Conservation (phyloP, 2,797 vertebrate species). For the Paramormyrops hopkinsi region DNA sequence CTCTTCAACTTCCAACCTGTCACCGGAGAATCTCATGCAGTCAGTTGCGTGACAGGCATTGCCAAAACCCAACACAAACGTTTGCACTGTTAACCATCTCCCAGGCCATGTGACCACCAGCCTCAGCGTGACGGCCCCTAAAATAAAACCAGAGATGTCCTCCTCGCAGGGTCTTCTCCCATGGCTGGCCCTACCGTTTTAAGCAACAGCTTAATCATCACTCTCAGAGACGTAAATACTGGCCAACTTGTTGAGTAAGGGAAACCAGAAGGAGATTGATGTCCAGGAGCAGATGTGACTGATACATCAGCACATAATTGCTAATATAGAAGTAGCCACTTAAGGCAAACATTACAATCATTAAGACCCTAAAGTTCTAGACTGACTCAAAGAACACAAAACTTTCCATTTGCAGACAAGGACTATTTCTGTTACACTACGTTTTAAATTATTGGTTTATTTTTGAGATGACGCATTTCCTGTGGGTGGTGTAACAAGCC, state of each 20-base stretch:
- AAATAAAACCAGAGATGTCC: conserved; percentile 54
- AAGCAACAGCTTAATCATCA: conserved; percentile 73
- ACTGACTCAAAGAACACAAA: conserved; percentile 20
- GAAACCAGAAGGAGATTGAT: conserved; percentile 58
- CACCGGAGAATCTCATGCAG: conserved; percentile 37
- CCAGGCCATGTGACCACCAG: conserved; percentile 44
- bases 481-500: neutral
- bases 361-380: neutral
- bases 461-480: neutral
- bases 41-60: conserved; percentile 25
- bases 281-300: conserved; percentile 62
- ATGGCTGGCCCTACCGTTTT: conserved; percentile 57
- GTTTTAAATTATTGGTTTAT: neutral
- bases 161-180: conserved; percentile 40
- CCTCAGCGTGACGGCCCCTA: conserved; percentile 45
- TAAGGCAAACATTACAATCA: conserved; percentile 42
- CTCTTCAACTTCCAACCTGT: neutral
- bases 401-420: neutral
- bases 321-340: conserved; percentile 53
- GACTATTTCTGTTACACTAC: neutral
- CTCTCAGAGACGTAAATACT: conserved; percentile 68
- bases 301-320: conserved; percentile 47
- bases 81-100: conserved; percentile 50
- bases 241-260: conserved; percentile 60
- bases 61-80: conserved; percentile 44